Evolutionary conservation across 2,888 invertebrate species (phyloP).

Genomic region (Leptopilina drosophilae): DNA sequence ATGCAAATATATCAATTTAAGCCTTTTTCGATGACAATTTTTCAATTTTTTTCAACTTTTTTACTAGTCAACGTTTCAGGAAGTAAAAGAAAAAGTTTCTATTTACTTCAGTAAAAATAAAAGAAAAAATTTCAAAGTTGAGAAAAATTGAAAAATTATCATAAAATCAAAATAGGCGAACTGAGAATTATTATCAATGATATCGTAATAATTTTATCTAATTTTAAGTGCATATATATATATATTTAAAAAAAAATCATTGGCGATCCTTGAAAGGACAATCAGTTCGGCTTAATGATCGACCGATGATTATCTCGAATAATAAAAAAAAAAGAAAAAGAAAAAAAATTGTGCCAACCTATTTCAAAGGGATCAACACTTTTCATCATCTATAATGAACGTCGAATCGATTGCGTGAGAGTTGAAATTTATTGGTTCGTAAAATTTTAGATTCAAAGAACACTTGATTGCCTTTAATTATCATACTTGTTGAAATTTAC

Average conservation of each 20-base stretch:
- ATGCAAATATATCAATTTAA: neutral
- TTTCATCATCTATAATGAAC: constrained; percentile 21
- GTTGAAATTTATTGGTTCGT: constrained; percentile 32
- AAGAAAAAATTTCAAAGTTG: neutral
- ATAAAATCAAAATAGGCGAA: neutral
- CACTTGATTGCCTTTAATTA: constrained; percentile 15
- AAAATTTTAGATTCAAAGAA: constrained; percentile 22
- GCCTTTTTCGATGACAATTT: neutral
- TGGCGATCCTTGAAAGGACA: constrained; percentile 5
- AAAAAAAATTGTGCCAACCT: constrained; percentile 18
- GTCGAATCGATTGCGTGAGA: constrained; percentile 14
- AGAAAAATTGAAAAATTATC: neutral
- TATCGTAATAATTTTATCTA: neutral
- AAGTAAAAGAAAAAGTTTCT: too few relatives aligned
- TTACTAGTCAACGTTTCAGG: too few relatives aligned
- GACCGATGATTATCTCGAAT: neutral
- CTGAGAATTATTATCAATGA: neutral
- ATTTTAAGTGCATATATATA: neutral
- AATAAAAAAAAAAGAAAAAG: neutral
- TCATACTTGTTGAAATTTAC: constrained; percentile 19
- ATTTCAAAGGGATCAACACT: constrained; percentile 19
- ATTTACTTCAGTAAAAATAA: too few relatives aligned
- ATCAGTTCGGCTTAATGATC: neutral
- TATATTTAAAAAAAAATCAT: constrained; percentile 1
- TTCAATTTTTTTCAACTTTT: too few relatives aligned